A percentile compares a stretch with the other conserved stretches of the same genome.
Conservation (phyloP, 2,888 invertebrate species). For the Clanis bilineata region DNA sequence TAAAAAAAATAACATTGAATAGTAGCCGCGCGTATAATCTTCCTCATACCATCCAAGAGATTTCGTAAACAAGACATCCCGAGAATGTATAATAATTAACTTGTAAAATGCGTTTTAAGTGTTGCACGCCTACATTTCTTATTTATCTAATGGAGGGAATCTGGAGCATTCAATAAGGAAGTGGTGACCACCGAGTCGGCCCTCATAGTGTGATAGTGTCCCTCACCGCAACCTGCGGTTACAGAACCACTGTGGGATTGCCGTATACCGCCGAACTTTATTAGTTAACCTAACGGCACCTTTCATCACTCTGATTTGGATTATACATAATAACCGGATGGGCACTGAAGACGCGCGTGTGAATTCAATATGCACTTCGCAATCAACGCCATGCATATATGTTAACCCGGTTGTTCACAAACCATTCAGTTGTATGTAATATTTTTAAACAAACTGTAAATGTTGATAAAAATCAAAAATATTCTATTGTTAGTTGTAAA, state of each 20-base stretch:
- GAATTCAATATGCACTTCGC: neutral
- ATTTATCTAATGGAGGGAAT: slow-evolving; percentile 40
- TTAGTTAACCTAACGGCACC: slow-evolving; percentile 23
- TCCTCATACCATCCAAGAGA: slow-evolving; percentile 2
- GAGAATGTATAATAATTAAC: neutral
- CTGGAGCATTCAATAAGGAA: slow-evolving; percentile 61
- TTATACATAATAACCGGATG: neutral
- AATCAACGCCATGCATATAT: neutral
- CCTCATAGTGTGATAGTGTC: slow-evolving; percentile 29
- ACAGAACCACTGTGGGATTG: slow-evolving; percentile 21
- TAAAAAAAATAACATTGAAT: slow-evolving; percentile 10
- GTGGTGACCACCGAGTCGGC: slow-evolving; percentile 34
- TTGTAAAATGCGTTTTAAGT: neutral
- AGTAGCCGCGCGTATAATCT: neutral
- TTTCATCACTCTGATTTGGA: slow-evolving; percentile 2
- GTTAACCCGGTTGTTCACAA: neutral
- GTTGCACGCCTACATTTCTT: slow-evolving; percentile 24
- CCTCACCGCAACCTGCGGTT: slow-evolving; percentile 32
- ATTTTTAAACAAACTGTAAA: neutral
- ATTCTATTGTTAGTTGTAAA: neutral
- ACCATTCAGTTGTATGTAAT: neutral
- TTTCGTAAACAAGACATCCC: slow-evolving; percentile 8
- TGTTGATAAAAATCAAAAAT: neutral
- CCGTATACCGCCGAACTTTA: slow-evolving; percentile 24
- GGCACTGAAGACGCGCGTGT: neutral